Percentiles rank a stretch among this genome's conserved stretches.
Evolutionary conservation across 2,888 invertebrate species (phyloP).

Genomic region (Zhuqinia jingwanae): DNA sequence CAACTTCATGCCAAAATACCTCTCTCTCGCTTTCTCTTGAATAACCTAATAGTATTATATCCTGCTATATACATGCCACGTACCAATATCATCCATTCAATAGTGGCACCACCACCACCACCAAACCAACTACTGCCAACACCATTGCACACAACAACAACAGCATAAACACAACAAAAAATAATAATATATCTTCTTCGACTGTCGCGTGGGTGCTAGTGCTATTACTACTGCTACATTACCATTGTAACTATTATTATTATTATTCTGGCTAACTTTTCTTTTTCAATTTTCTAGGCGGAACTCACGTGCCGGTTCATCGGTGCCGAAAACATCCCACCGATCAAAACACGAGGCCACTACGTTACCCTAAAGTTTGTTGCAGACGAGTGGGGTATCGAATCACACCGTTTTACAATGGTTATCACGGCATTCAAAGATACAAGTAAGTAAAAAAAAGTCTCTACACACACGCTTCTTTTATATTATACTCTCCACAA

Average conservation of each 20-base stretch:
- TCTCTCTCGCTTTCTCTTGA: too few species aligned
- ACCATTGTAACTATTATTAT: constrained; percentile 35
- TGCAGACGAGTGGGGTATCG: constrained; percentile 96
- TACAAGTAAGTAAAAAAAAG: constrained; percentile 89
- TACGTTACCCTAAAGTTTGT: constrained; percentile 96
- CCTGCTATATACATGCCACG: too few species aligned
- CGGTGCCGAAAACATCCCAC: constrained; percentile 89
- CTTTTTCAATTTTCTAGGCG: constrained; percentile 84
- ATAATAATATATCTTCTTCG: constrained; percentile 23
- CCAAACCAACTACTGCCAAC: constrained; percentile 20
- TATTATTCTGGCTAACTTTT: constrained; percentile 22
- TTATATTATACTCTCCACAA: background rate
- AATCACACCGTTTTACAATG: constrained; percentile 94
- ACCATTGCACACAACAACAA: background rate
- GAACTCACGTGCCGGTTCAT: constrained; percentile 90
- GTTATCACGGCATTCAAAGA: constrained; percentile 97
- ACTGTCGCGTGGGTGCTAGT: background rate
- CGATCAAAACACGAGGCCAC: constrained; percentile 95
- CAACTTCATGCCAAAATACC: constrained; percentile 3
- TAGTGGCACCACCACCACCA: background rate
- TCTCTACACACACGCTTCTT: background rate
- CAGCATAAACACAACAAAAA: too few species aligned
- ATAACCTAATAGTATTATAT: background rate
- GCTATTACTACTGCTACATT: background rate
- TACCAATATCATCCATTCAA: too few species aligned